Percentiles rank a stretch among this genome's conserved stretches.
These are phyloP conservation scores for Stenodema calcarata DNA, from an alignment of 2,888 invertebrate species.

Conservation along the genomic window DNA sequence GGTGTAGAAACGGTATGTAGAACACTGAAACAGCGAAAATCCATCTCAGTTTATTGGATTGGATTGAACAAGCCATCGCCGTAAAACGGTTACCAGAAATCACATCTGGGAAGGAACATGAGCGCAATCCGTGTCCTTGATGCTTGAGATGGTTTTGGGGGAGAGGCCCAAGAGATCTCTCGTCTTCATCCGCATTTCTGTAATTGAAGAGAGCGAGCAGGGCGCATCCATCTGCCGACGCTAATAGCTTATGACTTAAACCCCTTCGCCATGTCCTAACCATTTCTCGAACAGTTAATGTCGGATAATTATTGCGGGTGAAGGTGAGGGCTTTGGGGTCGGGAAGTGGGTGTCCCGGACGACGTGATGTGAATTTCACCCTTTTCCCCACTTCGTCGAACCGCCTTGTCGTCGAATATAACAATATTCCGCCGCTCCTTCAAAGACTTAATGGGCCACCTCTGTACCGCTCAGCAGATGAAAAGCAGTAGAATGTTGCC, in stretches of 20 bases:
- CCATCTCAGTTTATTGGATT: not conserved
- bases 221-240: not conserved
- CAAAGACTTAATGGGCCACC: not conserved
- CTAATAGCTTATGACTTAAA: not conserved
- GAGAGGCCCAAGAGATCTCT: not conserved
- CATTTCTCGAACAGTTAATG: not conserved
- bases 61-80: not conserved
- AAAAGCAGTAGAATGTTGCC: not conserved
- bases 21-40: no score
- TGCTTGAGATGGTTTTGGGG: not conserved
- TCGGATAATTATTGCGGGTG: not conserved
- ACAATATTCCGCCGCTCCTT: not conserved
- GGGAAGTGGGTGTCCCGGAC: not conserved
- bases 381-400: not conserved
- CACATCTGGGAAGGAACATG: not conserved
- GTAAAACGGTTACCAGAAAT: not conserved
- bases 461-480: not conserved
- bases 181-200: not conserved
- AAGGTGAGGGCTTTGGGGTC: not conserved
- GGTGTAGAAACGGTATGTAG: no score
- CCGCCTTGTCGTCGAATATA: not conserved
- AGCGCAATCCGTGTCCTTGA: not conserved
- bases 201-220: not conserved
- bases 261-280: not conserved
- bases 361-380: constrained; percentile 19